These are phyloP conservation scores for Apis florea DNA, from an alignment of 1,140 invertebrate genomes.

Conservation along the genomic window DNA sequence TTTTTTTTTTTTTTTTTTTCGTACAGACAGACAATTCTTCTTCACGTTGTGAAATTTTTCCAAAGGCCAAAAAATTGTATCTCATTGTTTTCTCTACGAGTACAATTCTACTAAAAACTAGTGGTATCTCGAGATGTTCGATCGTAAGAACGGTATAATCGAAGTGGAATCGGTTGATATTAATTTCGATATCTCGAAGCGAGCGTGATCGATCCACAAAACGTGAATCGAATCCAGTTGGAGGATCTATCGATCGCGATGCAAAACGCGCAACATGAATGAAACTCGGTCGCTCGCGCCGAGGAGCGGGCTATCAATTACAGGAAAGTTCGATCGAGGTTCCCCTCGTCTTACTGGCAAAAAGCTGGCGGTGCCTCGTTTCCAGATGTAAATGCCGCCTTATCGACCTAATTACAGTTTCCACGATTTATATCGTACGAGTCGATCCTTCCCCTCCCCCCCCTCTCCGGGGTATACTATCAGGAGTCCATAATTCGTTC, in stretches of 20 bases:
- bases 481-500: slow-evolving; percentile 62
- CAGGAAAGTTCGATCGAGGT: slow-evolving; percentile 17
- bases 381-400: slow-evolving; percentile 56
- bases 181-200: not conserved
- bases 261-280: not conserved
- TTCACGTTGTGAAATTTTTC: too few relatives aligned
- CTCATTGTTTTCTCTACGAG: too few relatives aligned
- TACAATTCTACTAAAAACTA: too few relatives aligned
- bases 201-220: too few relatives aligned
- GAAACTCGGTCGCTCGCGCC: slow-evolving; percentile 10
- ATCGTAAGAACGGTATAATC: too few relatives aligned
- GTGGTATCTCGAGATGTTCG: too few relatives aligned
- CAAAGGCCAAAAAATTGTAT: too few relatives aligned
- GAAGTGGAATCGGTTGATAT: not conserved
- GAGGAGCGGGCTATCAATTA: slow-evolving; percentile 34
- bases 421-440: slow-evolving; percentile 53
- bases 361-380: slow-evolving; percentile 32
- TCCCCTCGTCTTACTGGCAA: slow-evolving; percentile 2
- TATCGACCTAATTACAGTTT: slow-evolving; percentile 62
- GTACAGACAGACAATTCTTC: too few relatives aligned
- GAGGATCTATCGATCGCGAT: not conserved
- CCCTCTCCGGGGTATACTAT: slow-evolving; percentile 55
- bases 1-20: too few relatives aligned
- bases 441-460: not conserved
- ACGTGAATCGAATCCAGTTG: too few relatives aligned